Percentiles rank a stretch among this genome's conserved stretches.
These are phyloP conservation scores for Zingel zingel DNA, from an alignment of 2,113 vertebrate genomes.

Conservation along the genomic window DNA sequence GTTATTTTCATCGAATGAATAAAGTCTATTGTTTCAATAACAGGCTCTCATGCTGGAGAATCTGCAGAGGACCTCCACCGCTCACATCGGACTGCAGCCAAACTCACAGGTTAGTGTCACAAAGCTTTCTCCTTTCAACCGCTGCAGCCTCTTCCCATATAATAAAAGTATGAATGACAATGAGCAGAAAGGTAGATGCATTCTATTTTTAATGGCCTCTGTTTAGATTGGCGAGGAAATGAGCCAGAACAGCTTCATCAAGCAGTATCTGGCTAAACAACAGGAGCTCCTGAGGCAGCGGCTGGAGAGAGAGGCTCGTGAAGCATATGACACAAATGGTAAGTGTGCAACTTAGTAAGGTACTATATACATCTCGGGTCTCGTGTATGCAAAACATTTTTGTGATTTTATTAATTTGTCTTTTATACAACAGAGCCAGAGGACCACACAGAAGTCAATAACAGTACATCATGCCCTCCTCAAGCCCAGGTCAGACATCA, in stretches of 20 bases:
- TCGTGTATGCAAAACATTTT: background rate
- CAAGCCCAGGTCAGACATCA: constrained; percentile 76
- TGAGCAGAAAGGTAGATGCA: background rate
- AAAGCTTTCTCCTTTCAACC: background rate
- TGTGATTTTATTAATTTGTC: constrained; percentile 14
- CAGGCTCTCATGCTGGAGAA: constrained; percentile 96
- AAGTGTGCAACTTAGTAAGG: constrained; percentile 40
- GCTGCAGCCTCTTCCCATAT: background rate
- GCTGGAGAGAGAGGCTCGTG: constrained; percentile 90
- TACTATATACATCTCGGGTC: background rate
- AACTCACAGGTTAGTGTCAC: constrained; percentile 90
- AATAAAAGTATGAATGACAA: background rate
- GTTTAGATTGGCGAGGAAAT: constrained; percentile 94
- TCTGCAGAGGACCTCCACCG: constrained; percentile 92
- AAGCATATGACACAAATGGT: constrained; percentile 90
- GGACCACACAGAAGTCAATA: constrained; percentile 79
- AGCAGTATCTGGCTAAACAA: constrained; percentile 95
- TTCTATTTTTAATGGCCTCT: constrained; percentile 32
- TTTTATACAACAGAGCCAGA: constrained; percentile 77
- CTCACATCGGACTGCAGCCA: constrained; percentile 91
- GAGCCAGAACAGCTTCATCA: constrained; percentile 96
- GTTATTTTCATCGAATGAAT: constrained; percentile 19
- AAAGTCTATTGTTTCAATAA: constrained; percentile 53
- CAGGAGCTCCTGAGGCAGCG: constrained; percentile 92
- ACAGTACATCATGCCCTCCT: constrained; percentile 73